Percentiles rank a stretch among this genome's conserved stretches.
Conservation (phyloP, 1,140 invertebrate species). For the Plutomurus gul region DNA sequence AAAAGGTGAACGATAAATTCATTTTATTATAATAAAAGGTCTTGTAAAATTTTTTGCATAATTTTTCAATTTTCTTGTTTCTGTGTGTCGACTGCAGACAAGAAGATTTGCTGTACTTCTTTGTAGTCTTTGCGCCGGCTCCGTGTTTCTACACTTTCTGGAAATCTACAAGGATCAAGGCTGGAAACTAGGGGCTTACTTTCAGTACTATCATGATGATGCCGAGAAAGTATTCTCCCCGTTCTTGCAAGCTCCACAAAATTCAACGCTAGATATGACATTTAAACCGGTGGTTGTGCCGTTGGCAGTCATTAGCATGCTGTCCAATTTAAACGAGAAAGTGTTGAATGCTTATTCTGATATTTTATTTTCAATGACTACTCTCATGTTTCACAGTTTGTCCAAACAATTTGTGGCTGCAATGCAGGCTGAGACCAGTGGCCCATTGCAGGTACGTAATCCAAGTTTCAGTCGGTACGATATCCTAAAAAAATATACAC, state of each 20-base stretch:
- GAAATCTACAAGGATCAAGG: neutral
- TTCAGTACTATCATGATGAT: neutral
- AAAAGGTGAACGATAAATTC: neutral
- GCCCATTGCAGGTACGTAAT: neutral
- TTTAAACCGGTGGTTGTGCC: neutral
- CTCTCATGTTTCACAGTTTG: slow-evolving; percentile 1
- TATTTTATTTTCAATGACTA: slow-evolving; percentile 16
- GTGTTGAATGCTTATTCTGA: slow-evolving; percentile 20
- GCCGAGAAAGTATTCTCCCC: neutral
- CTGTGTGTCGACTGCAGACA: neutral
- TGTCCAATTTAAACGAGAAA: neutral
- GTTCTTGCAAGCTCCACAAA: neutral
- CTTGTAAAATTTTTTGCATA: neutral
- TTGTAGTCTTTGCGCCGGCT: neutral
- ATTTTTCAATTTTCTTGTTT: neutral
- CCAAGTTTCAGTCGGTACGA: no score
- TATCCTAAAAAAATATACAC: no score
- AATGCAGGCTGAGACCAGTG: neutral
- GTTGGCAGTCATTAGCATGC: neutral
- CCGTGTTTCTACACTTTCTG: neutral
- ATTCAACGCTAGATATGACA: neutral
- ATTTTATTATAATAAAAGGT: neutral
- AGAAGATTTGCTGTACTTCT: neutral
- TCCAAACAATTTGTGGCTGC: neutral
- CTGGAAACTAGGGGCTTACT: neutral